Evolutionary conservation across 2,888 invertebrate species (phyloP).

Genomic region (Callyntrura guangdongensis): DNA sequence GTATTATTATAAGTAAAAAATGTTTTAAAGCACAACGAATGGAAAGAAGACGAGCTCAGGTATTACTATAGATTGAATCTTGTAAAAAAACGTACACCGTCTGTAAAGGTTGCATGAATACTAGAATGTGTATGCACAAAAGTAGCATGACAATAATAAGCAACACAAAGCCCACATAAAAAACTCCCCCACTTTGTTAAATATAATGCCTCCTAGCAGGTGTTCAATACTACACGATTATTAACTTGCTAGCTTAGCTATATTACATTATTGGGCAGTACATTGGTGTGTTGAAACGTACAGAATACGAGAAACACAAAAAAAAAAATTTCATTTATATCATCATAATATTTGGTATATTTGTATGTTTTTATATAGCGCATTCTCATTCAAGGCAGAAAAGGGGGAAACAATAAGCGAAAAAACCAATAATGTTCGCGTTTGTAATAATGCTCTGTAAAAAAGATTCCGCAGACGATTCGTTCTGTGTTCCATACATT

Average conservation of each 20-base stretch:
- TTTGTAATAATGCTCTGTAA: too few relatives aligned
- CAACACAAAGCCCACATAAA: neutral
- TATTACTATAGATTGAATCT: neutral
- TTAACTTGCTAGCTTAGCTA: neutral
- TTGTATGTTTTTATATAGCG: too few relatives aligned
- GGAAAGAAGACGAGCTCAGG: neutral
- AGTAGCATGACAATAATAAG: neutral
- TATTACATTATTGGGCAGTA: neutral
- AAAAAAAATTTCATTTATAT: neutral
- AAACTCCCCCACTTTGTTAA: conserved; percentile 35
- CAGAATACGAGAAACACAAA: neutral
- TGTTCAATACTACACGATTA: conserved; percentile 27
- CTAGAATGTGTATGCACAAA: neutral
- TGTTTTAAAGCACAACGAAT: conserved; percentile 27
- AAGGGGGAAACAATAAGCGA: too few relatives aligned
- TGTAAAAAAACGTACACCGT: neutral
- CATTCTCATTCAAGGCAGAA: too few relatives aligned
- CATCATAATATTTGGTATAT: too few relatives aligned
- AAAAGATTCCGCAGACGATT: too few relatives aligned
- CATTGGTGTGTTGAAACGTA: neutral
- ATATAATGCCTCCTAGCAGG: neutral
- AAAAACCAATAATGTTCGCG: too few relatives aligned
- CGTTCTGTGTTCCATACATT: too few relatives aligned
- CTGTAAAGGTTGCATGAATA: neutral
- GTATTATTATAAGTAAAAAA: neutral